These are phyloP conservation scores for Berghia stephanieae DNA, from an alignment of 1,140 invertebrate species.

Conservation along the genomic window DNA sequence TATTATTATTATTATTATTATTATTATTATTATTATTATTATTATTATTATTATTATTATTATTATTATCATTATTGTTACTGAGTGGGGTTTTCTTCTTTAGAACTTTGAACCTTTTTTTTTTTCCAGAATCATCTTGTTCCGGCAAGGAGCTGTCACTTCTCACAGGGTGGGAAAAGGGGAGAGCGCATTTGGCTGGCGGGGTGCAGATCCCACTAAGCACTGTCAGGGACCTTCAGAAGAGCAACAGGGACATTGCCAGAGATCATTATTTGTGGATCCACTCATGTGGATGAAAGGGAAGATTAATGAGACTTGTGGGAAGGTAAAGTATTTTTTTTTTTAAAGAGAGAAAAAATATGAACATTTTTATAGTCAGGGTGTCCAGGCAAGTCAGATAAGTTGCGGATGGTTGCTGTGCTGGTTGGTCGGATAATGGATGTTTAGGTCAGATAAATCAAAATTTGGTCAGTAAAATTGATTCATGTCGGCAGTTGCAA, in stretches of 20 bases:
- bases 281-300: conserved; percentile 56
- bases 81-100: too few species aligned
- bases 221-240: conserved; percentile 20
- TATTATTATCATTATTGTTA: too few species aligned
- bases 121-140: conserved; percentile 45
- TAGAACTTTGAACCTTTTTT: neutral
- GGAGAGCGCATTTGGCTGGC: conserved; percentile 55
- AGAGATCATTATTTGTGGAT: conserved; percentile 52
- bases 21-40: too few species aligned
- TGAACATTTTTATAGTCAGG: conserved; percentile 6
- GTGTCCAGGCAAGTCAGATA: too few species aligned
- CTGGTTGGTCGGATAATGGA: too few species aligned
- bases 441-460: too few species aligned
- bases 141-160: conserved; percentile 40
- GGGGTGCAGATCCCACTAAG: conserved; percentile 42
- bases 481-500: too few species aligned
- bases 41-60: too few species aligned
- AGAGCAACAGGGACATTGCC: conserved; percentile 35
- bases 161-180: conserved; percentile 46
- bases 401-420: neutral
- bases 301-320: conserved; percentile 41
- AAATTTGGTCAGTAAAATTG: too few species aligned
- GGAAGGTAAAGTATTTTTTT: conserved; percentile 43
- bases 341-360: neutral
- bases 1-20: too few species aligned